Percentiles rank a stretch among this genome's conserved stretches.
Evolutionary conservation across 1,140 invertebrate species (phyloP).

Genomic region (Coelopa frigida): DNA sequence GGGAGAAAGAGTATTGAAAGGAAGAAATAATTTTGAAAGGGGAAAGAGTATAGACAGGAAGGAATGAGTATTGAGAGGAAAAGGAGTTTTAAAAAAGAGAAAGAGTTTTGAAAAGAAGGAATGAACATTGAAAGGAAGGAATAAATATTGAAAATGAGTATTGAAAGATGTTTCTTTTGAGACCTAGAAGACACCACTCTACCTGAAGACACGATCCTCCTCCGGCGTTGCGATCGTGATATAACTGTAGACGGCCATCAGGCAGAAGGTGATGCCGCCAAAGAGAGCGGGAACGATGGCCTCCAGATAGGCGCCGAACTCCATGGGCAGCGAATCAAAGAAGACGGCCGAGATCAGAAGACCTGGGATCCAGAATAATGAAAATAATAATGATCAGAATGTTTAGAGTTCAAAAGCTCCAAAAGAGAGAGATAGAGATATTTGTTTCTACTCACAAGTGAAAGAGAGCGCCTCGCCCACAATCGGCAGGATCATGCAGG

Average conservation of each 20-base stretch:
- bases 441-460: conserved; percentile 24
- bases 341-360: conserved; percentile 37
- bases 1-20: not conserved
- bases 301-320: conserved; percentile 50
- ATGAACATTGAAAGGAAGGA: not conserved
- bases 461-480: conserved; percentile 49
- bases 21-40: not conserved
- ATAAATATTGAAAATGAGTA: not conserved
- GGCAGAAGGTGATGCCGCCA: conserved; percentile 52
- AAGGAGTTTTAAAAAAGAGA: conserved; percentile 2
- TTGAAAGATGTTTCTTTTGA: not conserved
- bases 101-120: not conserved
- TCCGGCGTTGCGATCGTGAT: conserved; percentile 52
- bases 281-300: conserved; percentile 51
- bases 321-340: conserved; percentile 45
- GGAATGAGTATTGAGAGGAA: not conserved
- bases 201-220: conserved; percentile 52
- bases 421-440: not conserved
- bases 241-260: conserved; percentile 58
- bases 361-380: conserved; percentile 15
- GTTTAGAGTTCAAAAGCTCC: not conserved
- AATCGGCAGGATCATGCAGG: conserved; percentile 55
- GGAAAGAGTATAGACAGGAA: not conserved
- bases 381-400: not conserved
- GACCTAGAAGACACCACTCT: not conserved